Evolutionary conservation across 2,113 vertebrate species (phyloP), one percentile per base, ranked within the genome.

Genomic region (Myrmecophaga tridactyla): DNA sequence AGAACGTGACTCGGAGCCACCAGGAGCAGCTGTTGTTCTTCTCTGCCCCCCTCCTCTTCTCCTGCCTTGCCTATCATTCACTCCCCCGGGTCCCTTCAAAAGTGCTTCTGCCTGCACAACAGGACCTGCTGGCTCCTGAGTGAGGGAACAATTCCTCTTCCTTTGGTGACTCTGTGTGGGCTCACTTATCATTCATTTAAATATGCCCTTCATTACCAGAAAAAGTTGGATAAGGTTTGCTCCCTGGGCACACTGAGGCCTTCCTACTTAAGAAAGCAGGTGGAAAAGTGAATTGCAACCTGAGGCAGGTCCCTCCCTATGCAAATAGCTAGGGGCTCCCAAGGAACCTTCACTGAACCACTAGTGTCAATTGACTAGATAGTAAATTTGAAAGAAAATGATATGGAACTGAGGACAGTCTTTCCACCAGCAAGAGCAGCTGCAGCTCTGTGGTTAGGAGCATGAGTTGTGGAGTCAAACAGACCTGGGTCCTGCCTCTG

Each of bases 11-110:
- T 76, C 6, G 0, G 7, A 90, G 90, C 77, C 83, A 65, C 76
- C 39, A 39, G 73, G 72, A 95, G 39, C 83, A 94, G 93, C 91
- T 94, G 93, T 60, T 51, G 7, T 21, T 51, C 65, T 36, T 31
- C 67, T 73, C 4, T 13, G 58, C n/a, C 31, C 56, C 56, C 76
- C 51, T 34, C 48, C 75, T 76, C 70, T 46, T 36, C 73, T 41
- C 36, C 39, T 21, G 63, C 43, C 86, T 27, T 69, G 70, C 51
- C 87, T 41, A 12, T 88, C 83, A 88, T 8, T 86, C 43, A 72
- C 78, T 77, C 87, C 34, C 70, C 73, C 39, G 0, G 65, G 78
- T 82, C 67, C 87, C 56, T 72, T 73, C 62, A 25, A 29, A 89
- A 83, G 12, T 4, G 8, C 9, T 76, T 29, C 62, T 89, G 53